Evolutionary conservation across 2,797 vertebrate species (phyloP).

Genomic region (Eospalax fontanierii): DNA sequence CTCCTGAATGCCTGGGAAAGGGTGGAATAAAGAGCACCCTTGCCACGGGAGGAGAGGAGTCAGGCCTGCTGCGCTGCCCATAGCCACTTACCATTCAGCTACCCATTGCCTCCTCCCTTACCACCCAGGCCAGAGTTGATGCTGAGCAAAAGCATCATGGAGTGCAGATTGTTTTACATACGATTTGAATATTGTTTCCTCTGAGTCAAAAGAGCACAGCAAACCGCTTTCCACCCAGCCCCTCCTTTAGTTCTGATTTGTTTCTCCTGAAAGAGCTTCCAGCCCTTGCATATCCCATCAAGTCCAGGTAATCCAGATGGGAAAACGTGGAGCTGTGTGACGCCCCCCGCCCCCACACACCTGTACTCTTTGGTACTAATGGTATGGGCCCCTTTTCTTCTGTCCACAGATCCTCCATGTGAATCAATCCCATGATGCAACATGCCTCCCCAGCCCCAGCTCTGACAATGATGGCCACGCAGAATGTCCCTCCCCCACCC

Average conservation of each 20-base stretch:
- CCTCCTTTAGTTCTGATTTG: background rate
- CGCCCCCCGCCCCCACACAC: background rate
- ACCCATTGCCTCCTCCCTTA: background rate
- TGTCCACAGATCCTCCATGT: slow-evolving; percentile 95
- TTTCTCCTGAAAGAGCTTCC: background rate
- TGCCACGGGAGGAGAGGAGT: background rate
- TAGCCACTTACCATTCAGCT: background rate
- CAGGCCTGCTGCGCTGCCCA: background rate
- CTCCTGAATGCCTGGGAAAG: background rate
- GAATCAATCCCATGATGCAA: slow-evolving; percentile 99
- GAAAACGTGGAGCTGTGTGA: background rate
- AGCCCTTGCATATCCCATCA: background rate
- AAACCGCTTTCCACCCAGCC: slow-evolving; percentile 5
- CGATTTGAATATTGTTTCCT: slow-evolving; percentile 74
- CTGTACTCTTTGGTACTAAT: slow-evolving; percentile 67
- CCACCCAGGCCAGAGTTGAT: background rate
- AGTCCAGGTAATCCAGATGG: slow-evolving; percentile 6
- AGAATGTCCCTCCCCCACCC: slow-evolving; percentile 98
- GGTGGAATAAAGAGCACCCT: background rate
- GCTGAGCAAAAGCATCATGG: slow-evolving; percentile 33
- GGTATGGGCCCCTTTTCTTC: slow-evolving; percentile 75
- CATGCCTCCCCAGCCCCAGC: slow-evolving; percentile 99
- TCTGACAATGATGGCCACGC: slow-evolving; percentile 99
- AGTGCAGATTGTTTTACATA: slow-evolving; percentile 49
- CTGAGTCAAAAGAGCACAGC: slow-evolving; percentile 54